These are phyloP conservation scores for Alosa sapidissima DNA, from an alignment of 2,797 vertebrate species.

Conservation along the genomic window DNA sequence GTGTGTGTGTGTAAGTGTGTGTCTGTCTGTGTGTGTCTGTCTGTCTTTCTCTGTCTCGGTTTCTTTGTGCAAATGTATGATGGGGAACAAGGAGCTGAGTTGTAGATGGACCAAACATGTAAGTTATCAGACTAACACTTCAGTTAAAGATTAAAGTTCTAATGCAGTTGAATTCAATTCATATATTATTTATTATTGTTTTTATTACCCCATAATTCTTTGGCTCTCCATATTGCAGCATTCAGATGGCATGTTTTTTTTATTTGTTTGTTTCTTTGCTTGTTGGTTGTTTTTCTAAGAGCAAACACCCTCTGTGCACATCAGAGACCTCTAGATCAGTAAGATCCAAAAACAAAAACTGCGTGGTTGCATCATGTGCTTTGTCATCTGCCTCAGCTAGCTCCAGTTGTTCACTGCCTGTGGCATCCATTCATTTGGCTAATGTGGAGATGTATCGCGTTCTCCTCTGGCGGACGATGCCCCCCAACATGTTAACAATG, in stretches of 20 bases:
- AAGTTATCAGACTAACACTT: not conserved
- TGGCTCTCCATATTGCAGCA: not conserved
- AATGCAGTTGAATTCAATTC: not conserved
- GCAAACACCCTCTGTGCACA: constrained; percentile 34
- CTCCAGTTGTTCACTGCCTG: constrained; percentile 63
- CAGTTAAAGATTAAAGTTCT: not conserved
- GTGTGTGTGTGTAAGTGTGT: constrained; percentile 39
- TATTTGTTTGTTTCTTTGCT: not conserved
- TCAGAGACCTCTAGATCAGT: constrained; percentile 11
- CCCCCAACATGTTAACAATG: constrained; percentile 74
- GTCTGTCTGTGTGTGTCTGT: constrained; percentile 55
- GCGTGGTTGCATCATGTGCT: constrained; percentile 56
- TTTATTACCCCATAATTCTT: not conserved
- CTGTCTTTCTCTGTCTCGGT: not conserved
- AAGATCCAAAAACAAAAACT: constrained; percentile 38
- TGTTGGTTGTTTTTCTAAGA: constrained; percentile 39
- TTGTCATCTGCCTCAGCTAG: constrained; percentile 59
- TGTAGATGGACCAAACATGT: not conserved
- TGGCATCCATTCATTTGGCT: constrained; percentile 74
- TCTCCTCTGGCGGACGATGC: constrained; percentile 66
- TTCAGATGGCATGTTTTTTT: not conserved
- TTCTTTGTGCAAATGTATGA: constrained; percentile 26
- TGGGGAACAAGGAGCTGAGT: not conserved
- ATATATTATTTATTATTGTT: not conserved
- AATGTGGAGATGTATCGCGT: constrained; percentile 73